Percentiles rank a stretch among this genome's conserved stretches.
Conservation (phyloP, 2,797 vertebrate species). For the Vireo griseus region DNA sequence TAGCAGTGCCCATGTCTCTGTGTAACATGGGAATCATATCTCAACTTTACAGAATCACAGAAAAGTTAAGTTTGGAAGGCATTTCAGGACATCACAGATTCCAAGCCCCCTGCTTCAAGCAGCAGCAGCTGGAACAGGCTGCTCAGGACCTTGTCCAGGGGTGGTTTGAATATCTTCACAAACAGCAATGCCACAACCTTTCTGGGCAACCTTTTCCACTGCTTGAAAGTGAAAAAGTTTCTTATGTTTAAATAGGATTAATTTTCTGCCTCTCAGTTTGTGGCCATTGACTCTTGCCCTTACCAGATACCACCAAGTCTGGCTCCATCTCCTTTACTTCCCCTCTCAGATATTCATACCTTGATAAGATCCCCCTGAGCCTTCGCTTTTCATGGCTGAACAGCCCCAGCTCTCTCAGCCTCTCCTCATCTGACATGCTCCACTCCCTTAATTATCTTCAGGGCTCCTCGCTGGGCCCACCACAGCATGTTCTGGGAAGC, state of each 20-base stretch:
- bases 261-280: neutral
- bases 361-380: neutral
- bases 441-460: neutral
- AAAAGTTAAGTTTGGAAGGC: neutral
- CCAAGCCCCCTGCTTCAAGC: neutral
- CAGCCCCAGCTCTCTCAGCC: neutral
- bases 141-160: neutral
- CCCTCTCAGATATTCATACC: neutral
- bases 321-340: neutral
- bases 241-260: neutral
- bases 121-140: neutral
- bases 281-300: neutral
- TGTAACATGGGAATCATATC: neutral
- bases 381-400: neutral
- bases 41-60: neutral
- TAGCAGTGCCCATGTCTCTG: neutral
- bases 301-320: neutral
- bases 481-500: neutral
- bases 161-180: neutral
- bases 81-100: neutral
- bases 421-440: neutral
- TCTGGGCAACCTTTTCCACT: neutral
- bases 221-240: neutral
- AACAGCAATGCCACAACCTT: accelerated
- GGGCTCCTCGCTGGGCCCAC: neutral